Evolutionary conservation across 1,140 invertebrate species (phyloP).

Genomic region (Panagrolaimus sp.): DNA sequence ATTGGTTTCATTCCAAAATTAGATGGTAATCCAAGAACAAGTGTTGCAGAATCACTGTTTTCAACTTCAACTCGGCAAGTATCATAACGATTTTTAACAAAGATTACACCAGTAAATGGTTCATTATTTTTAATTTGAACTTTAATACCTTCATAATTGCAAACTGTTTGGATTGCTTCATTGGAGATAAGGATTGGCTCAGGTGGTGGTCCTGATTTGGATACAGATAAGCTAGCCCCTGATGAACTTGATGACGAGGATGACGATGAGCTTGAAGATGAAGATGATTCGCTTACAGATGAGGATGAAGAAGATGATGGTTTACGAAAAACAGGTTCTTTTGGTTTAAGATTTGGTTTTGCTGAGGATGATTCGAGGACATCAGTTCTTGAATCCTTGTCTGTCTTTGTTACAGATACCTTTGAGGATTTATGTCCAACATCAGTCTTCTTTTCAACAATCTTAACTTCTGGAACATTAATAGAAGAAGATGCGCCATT

Average conservation of each 20-base stretch:
- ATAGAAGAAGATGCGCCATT: constrained; percentile 16
- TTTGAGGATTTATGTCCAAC: constrained; percentile 29
- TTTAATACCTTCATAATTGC: constrained; percentile 58
- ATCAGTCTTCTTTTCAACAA: neutral
- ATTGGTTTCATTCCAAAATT: constrained; percentile 58
- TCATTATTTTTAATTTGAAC: constrained; percentile 53
- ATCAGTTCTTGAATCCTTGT: constrained; percentile 17
- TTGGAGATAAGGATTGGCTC: constrained; percentile 44
- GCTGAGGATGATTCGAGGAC: constrained; percentile 10
- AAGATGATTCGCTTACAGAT: neutral
- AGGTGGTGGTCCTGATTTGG: constrained; percentile 23
- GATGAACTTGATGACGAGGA: neutral
- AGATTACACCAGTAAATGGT: constrained; percentile 54
- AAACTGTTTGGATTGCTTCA: constrained; percentile 52
- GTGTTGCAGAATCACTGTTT: constrained; percentile 42
- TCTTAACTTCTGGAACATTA: neutral
- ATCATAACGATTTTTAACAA: constrained; percentile 59
- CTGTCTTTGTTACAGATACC: constrained; percentile 18
- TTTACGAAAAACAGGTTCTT: constrained; percentile 19
- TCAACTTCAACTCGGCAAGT: constrained; percentile 55
- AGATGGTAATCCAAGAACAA: constrained; percentile 51
- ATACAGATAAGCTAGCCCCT: constrained; percentile 15
- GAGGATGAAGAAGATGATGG: neutral
- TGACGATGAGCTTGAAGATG: neutral
- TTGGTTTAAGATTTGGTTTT: constrained; percentile 37